A percentile compares a stretch with the other conserved stretches of the same genome.
These are phyloP conservation scores for Calameuta pallipes DNA, from an alignment of 2,888 invertebrate species.

Conservation along the genomic window DNA sequence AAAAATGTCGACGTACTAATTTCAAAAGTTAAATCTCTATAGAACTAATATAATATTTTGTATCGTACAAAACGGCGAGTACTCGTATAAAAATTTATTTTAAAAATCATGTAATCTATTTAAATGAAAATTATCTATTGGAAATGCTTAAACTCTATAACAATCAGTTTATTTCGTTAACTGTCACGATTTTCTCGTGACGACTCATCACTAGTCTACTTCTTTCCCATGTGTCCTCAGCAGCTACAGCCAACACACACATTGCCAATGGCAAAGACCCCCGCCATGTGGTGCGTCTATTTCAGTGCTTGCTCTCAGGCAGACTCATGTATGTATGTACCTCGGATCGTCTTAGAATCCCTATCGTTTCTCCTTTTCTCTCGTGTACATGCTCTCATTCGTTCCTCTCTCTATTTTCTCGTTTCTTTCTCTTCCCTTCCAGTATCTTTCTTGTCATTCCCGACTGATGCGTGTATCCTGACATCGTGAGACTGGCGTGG, in stretches of 20 bases:
- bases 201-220: constrained; percentile 21
- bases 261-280: constrained; percentile 49
- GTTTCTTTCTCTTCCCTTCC: neutral
- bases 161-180: neutral
- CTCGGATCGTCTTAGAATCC: constrained; percentile 26
- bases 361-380: neutral
- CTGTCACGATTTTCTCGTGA: constrained; percentile 16
- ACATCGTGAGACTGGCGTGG: constrained; percentile 3
- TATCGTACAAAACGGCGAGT: neutral
- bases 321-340: constrained; percentile 19
- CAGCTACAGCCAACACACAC: neutral
- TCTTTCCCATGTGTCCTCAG: constrained; percentile 18
- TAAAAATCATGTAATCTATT: neutral
- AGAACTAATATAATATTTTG: neutral
- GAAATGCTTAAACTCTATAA: neutral
- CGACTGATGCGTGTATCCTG: neutral
- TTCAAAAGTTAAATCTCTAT: neutral
- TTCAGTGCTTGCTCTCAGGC: constrained; percentile 49
- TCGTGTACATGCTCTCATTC: neutral
- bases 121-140: neutral
- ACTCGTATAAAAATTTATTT: neutral
- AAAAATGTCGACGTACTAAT: neutral
- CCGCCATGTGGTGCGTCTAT: constrained; percentile 63
- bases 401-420: neutral
- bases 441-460: neutral